phyloP scores from a whole-genome alignment of 2,113 vertebrate genomes.

The Dasyurus viverrinus region DNA sequence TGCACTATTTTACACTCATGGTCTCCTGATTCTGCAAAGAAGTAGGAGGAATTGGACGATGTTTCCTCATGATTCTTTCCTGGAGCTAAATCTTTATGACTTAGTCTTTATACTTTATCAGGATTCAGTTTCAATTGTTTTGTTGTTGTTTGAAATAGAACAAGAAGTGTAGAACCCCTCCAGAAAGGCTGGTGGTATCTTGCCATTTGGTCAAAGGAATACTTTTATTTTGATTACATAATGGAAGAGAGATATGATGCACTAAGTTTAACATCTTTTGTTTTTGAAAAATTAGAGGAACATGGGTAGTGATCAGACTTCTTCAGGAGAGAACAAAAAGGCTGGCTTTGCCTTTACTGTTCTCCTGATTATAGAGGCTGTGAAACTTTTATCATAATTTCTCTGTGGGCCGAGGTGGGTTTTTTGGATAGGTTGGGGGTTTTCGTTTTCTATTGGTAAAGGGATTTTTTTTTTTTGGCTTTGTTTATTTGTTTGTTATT shows the following conservation, averaged over 20 bases:
- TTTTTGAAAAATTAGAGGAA: slow-evolving; percentile 65
- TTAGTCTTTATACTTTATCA: background rate
- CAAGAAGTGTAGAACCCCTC: background rate
- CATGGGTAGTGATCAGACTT: slow-evolving; percentile 73
- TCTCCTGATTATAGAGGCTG: slow-evolving; percentile 57
- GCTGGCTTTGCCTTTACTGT: slow-evolving; percentile 56
- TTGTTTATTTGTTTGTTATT: background rate
- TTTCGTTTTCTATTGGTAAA: too few species aligned
- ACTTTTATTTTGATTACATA: slow-evolving; percentile 66
- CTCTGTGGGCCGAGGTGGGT: background rate
- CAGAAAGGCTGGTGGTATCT: background rate
- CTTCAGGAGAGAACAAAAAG: slow-evolving; percentile 71
- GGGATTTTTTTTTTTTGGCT: too few species aligned
- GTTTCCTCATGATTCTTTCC: background rate
- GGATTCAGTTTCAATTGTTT: background rate
- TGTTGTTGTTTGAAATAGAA: slow-evolving; percentile 9
- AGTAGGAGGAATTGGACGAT: background rate
- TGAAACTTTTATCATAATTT: slow-evolving; percentile 56
- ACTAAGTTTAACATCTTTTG: slow-evolving; percentile 67
- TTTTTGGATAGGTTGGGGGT: background rate
- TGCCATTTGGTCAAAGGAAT: slow-evolving; percentile 51
- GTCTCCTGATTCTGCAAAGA: background rate
- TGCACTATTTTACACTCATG: background rate
- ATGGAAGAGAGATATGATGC: slow-evolving; percentile 50
- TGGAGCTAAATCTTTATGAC: background rate